These are phyloP conservation scores for Sebastes goodei DNA, from an alignment of 2,797 vertebrate genomes.

Conservation along the genomic window DNA sequence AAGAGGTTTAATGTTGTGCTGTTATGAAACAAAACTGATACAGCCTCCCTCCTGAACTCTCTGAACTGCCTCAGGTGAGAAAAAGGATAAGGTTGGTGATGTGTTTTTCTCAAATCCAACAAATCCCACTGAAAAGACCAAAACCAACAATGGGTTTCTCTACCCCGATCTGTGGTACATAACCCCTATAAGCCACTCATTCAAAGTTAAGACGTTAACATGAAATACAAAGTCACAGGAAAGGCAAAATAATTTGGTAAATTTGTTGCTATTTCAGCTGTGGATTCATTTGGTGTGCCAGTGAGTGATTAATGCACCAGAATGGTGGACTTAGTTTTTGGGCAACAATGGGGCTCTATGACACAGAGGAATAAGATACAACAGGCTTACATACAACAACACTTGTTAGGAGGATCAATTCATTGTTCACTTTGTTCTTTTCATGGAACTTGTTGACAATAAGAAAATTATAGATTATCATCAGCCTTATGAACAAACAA, in stretches of 20 bases:
- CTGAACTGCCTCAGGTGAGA: background rate
- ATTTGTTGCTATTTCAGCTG: background rate
- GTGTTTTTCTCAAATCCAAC: background rate
- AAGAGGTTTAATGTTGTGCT: constrained; percentile 22
- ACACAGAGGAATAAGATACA: background rate
- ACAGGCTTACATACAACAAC: background rate
- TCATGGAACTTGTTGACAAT: background rate
- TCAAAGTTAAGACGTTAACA: background rate
- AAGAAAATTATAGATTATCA: background rate
- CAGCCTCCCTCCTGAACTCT: background rate
- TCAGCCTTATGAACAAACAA: background rate
- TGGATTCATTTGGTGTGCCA: background rate
- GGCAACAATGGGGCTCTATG: background rate
- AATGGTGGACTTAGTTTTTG: background rate
- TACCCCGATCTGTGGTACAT: background rate
- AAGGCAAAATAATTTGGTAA: background rate
- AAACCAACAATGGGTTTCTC: background rate
- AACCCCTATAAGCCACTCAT: accelerated
- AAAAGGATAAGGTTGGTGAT: background rate
- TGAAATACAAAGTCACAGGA: background rate
- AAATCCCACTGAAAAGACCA: background rate
- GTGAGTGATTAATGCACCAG: background rate
- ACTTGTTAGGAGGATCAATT: background rate
- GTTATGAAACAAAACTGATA: background rate
- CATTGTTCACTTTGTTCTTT: background rate